phyloP scores from a whole-genome alignment of 2,113 vertebrate genomes.

The Lycocorax pyrrhopterus region DNA sequence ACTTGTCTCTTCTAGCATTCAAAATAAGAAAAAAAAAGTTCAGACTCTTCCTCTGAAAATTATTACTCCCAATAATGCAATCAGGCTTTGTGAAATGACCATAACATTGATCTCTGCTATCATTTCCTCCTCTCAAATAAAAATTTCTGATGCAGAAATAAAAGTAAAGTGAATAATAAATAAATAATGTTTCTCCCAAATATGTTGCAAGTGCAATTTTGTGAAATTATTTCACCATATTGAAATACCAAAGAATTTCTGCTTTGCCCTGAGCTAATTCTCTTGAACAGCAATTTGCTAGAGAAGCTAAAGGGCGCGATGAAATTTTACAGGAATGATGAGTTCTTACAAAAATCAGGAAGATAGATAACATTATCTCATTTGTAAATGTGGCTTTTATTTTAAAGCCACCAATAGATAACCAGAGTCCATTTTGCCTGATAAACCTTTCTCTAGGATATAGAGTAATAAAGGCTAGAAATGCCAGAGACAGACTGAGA shows the following conservation, averaged over 20 bases:
- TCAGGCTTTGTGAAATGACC: neutral
- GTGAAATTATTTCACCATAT: neutral
- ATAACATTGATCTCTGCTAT: neutral
- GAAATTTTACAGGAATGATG: neutral
- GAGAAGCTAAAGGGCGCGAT: neutral
- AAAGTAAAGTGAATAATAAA: neutral
- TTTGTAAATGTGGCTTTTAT: neutral
- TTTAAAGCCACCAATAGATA: neutral
- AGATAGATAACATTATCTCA: neutral
- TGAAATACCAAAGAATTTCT: neutral
- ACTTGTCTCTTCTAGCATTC: neutral
- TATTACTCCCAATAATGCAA: neutral
- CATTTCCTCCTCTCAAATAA: neutral
- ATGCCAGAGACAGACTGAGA: neutral
- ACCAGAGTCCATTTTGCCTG: neutral
- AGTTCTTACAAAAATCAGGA: neutral
- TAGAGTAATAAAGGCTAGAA: neutral
- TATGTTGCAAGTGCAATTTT: neutral
- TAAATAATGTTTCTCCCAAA: neutral
- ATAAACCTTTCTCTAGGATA: neutral
- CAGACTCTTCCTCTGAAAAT: neutral
- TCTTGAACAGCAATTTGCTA: neutral
- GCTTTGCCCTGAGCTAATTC: neutral
- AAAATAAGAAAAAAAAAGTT: neutral
- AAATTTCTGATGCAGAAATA: neutral